Percentiles rank a stretch among this genome's conserved stretches.
phyloP scores from a whole-genome alignment of 30 jellyfish, hydroid and myxozoan genomes.

The Morbakka virulenta region DNA sequence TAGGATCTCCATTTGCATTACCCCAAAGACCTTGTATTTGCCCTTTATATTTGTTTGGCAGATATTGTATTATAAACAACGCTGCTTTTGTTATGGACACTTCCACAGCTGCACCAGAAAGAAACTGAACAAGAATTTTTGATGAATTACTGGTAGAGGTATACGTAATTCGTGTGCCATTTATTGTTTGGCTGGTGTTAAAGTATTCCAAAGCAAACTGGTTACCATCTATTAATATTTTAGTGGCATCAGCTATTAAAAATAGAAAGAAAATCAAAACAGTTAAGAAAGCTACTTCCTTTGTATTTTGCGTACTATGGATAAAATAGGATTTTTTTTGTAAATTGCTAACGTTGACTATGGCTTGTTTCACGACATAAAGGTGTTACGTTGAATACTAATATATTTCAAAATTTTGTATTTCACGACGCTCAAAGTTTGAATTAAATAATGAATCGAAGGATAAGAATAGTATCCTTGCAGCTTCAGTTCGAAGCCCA shows the following conservation, averaged over 20 bases:
- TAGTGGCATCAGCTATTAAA: conserved; percentile 37
- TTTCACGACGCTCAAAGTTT: too few species aligned
- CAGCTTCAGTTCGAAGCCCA: too few species aligned
- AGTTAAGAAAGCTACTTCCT: background rate
- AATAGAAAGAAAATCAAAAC: background rate
- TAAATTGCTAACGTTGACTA: too few species aligned
- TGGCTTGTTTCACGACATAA: too few species aligned
- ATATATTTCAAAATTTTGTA: too few species aligned
- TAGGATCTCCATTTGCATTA: conserved; percentile 7
- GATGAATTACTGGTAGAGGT: conserved; percentile 13
- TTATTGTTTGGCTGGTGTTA: conserved; percentile 36
- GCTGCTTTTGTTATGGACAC: conserved; percentile 26
- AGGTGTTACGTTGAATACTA: too few species aligned
- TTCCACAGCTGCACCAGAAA: conserved; percentile 47
- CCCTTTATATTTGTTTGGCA: background rate
- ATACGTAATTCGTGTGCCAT: conserved; percentile 49
- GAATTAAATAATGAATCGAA: too few species aligned
- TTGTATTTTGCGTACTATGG: too few species aligned
- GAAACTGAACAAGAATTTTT: conserved; percentile 19
- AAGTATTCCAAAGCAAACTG: conserved; percentile 4
- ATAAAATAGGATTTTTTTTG: too few species aligned
- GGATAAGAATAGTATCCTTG: too few species aligned
- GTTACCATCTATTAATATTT: conserved; percentile 22
- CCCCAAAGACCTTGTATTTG: conserved; percentile 53
- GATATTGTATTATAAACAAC: conserved; percentile 18